A percentile compares a stretch with the other conserved stretches of the same genome.
Conservation (phyloP, 2,113 vertebrate genomes). For the Salvelinus namaycush region DNA sequence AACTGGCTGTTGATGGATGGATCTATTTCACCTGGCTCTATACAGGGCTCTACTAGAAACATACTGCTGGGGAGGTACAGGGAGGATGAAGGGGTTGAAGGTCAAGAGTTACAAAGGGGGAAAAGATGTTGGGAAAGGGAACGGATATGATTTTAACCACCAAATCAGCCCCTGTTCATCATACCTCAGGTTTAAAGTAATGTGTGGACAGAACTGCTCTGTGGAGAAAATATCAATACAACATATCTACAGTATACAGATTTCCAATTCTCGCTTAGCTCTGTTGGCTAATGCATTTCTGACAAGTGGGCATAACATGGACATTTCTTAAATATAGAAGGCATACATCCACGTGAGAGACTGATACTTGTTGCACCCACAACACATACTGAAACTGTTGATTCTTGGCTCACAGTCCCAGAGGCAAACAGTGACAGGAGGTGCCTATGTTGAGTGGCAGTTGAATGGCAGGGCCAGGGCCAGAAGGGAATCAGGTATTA, state of each 20-base stretch:
- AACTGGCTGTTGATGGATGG: too few relatives aligned
- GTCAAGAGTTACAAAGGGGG: background rate
- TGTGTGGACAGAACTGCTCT: background rate
- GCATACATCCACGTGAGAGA: background rate
- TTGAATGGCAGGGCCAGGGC: background rate
- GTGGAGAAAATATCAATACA: background rate
- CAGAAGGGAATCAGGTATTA: conserved; percentile 11
- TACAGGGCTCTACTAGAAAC: background rate
- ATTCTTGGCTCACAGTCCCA: background rate
- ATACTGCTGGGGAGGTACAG: background rate
- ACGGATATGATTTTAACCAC: background rate
- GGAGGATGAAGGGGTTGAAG: background rate
- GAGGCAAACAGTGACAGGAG: background rate
- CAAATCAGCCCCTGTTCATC: background rate
- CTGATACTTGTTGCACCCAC: background rate
- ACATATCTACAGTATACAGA: background rate
- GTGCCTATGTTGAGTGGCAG: background rate
- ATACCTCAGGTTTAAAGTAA: background rate
- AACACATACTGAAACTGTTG: background rate
- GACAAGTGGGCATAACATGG: background rate
- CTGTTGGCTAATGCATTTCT: background rate
- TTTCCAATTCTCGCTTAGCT: background rate
- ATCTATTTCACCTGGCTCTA: too few relatives aligned
- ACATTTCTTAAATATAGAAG: background rate
- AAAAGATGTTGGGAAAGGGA: background rate